Conservation (phyloP, 2,113 vertebrate genomes). For the Charina bottae region DNA sequence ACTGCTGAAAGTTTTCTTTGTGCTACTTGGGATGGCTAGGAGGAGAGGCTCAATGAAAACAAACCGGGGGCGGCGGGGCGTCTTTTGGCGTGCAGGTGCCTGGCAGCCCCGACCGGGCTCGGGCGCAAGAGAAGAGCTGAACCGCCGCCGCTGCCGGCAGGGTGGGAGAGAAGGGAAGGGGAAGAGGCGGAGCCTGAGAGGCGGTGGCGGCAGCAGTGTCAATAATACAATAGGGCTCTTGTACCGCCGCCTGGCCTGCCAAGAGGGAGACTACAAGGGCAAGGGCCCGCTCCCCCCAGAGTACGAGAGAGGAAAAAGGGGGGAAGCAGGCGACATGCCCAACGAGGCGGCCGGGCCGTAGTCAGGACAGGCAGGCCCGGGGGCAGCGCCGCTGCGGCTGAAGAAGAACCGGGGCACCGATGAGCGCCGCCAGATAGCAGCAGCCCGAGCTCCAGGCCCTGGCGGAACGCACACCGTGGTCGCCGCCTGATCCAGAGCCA, state of each 20-base stretch:
- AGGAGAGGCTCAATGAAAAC: background rate
- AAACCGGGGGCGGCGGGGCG: background rate
- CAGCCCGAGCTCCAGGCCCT: background rate
- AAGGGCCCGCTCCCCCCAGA: constrained; percentile 33
- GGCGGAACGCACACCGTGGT: background rate
- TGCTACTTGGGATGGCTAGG: background rate
- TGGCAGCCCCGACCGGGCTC: constrained; percentile 17
- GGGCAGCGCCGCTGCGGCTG: constrained; percentile 14
- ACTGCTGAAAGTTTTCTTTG: background rate
- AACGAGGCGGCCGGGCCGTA: background rate
- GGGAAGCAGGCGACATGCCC: constrained; percentile 2
- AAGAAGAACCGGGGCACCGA: background rate
- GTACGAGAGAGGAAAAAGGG: constrained; percentile 32
- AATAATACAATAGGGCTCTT: constrained; percentile 92
- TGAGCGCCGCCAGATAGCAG: background rate
- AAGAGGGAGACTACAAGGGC: constrained; percentile 34
- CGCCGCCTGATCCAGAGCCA: constrained; percentile 27
- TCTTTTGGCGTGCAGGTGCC: constrained; percentile 49
- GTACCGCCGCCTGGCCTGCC: constrained; percentile 68
- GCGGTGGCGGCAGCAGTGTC: constrained; percentile 83
- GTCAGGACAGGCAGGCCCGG: background rate
- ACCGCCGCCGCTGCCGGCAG: constrained; percentile 46
- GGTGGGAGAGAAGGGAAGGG: constrained; percentile 66
- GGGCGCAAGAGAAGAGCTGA: constrained; percentile 10
- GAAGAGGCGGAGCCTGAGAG: constrained; percentile 78